Evolutionary conservation across 2,113 vertebrate species (phyloP).

Genomic region (Thermophis baileyi): DNA sequence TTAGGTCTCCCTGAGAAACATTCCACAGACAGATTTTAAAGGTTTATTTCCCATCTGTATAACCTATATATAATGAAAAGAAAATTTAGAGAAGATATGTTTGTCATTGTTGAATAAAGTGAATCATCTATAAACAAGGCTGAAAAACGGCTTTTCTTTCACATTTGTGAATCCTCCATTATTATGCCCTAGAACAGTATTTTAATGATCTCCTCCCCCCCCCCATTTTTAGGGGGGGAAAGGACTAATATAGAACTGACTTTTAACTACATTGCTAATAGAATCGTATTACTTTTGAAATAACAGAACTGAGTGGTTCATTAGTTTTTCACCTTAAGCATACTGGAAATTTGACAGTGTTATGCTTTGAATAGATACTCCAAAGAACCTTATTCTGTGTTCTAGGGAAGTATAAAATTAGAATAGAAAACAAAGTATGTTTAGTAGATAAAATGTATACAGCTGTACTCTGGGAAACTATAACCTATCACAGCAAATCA

Average conservation of each 20-base stretch:
- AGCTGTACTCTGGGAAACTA: conserved; percentile 20
- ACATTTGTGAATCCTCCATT: neutral
- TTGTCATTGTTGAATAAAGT: conserved; percentile 15
- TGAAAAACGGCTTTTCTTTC: neutral
- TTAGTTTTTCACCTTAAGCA: conserved; percentile 72
- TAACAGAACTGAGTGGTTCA: conserved; percentile 65
- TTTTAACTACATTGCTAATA: conserved; percentile 60
- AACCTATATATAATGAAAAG: neutral
- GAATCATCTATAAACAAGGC: conserved; percentile 31
- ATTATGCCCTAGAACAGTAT: conserved; percentile 22
- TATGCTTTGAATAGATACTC: conserved; percentile 48
- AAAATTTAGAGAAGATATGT: neutral
- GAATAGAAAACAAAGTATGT: conserved; percentile 6
- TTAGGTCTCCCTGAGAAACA: neutral
- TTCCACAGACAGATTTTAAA: neutral
- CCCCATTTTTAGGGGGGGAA: conserved; percentile 3
- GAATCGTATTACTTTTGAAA: conserved; percentile 65
- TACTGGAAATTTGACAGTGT: conserved; percentile 70
- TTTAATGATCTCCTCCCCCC: conserved; percentile 43
- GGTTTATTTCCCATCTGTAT: neutral
- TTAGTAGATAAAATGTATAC: neutral
- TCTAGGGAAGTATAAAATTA: conserved; percentile 46
- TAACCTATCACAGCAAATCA: conserved; percentile 43
- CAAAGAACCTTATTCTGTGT: conserved; percentile 47
- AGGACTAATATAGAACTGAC: conserved; percentile 33